Conservation (phyloP, 1,140 invertebrate genomes). For the Orius laevigatus region DNA sequence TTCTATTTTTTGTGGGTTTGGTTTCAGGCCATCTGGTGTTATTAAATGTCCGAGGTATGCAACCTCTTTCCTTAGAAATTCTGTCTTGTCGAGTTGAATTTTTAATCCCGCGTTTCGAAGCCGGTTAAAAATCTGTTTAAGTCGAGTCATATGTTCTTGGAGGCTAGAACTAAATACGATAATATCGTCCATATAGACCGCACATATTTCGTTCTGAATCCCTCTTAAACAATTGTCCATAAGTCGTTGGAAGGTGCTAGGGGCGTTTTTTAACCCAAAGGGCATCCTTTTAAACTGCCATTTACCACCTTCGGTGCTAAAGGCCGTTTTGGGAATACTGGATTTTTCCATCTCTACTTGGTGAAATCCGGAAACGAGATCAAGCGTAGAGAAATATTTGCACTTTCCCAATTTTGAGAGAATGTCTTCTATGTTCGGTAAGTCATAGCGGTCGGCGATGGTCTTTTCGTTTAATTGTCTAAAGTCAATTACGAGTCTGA, state of each 20-base stretch:
- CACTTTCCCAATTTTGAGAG: slow-evolving; percentile 4
- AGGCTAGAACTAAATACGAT: slow-evolving; percentile 24
- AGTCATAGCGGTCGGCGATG: slow-evolving; percentile 4
- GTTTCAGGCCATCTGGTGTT: slow-evolving; percentile 21
- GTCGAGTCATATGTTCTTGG: slow-evolving; percentile 24
- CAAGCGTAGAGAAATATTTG: slow-evolving; percentile 19
- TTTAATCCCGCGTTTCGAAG: slow-evolving; percentile 16
- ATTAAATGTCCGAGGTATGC: slow-evolving; percentile 24
- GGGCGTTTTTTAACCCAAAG: slow-evolving; percentile 16
- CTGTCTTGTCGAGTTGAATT: slow-evolving; percentile 20
- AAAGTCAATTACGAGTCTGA: slow-evolving; percentile 21
- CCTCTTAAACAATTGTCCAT: slow-evolving; percentile 23
- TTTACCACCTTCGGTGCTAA: slow-evolving; percentile 16
- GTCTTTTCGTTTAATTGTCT: slow-evolving; percentile 19
- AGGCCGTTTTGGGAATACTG: slow-evolving; percentile 17
- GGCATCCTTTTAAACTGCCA: slow-evolving; percentile 18
- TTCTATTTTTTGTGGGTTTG: slow-evolving; percentile 24
- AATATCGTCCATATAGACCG: slow-evolving; percentile 31
- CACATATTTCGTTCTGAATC: slow-evolving; percentile 4
- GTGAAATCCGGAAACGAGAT: slow-evolving; percentile 20
- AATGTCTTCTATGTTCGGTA: slow-evolving; percentile 6
- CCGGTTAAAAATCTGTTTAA: slow-evolving; percentile 20
- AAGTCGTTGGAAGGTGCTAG: slow-evolving; percentile 17
- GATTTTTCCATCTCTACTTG: slow-evolving; percentile 22
- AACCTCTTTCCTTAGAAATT: slow-evolving; percentile 22